Base-by-base conservation (phyloP, 2,888 invertebrate genomes). In the Gerris lacustris region DNA sequence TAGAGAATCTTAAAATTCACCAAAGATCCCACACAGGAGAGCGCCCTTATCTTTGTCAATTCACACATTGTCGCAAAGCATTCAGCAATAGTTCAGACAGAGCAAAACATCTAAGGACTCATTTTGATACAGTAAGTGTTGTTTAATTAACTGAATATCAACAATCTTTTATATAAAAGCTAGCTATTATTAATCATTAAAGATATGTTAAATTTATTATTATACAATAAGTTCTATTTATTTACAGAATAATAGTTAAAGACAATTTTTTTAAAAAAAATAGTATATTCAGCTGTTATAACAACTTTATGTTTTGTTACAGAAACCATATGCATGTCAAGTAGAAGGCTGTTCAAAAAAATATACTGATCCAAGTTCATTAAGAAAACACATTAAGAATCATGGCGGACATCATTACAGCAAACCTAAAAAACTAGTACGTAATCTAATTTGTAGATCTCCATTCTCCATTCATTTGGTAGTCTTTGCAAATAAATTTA, bases 81-180 rank as follows among this genome's bases (percentile, higher is more conserved):
- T 99, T 99, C 83, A 96, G 96, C 78, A 99, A 99, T 82, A 97
- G 97, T 73, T 97, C 96, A 0, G 99, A 99, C 80, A 84, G 98
- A 69, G 98, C 98, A 6, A 99, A 99, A 81, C 99, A 99, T 82
- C 97, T 98, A 83, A 84, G 98, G 77, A 99, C 98, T 1, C 99
- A 99, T 82, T 95, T 96, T 76, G 96, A 97, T 82, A 94, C 96
- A 80, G 97, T 98, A 84, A 87, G 89, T 62, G 5, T n/a, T 62
- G 11, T 62, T 62, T 62, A 62, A 62, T 62, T 15, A 62, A 62
- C 62, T 62, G 11, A 15, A n/a, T n/a, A 5, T 11, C 15, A n/a
- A 11, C n/a, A 62, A 62, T 62, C 62, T 31, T 4, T 31, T 31
- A 62, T 5, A 62, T 15, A 15, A 62, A 62, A 62, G 62, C 2